Evolutionary conservation across 2,888 invertebrate genomes (phyloP), one percentile per base, ranked within the genome.

Genomic region (Apamea crenata): DNA sequence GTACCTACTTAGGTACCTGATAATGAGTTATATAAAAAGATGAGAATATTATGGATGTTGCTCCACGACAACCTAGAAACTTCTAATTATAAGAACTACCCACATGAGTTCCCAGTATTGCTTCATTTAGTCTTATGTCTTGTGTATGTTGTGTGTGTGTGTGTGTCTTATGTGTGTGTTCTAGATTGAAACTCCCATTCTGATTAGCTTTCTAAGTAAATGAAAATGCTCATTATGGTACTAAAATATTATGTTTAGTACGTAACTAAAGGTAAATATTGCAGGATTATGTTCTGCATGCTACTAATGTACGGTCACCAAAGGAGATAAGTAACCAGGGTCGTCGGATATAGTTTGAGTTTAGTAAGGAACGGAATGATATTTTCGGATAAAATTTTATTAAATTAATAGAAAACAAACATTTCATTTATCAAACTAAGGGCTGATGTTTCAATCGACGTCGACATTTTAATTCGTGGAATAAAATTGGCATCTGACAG

Each of bases 161-260:
- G n/a, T n/a, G n/a, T n/a, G n/a, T n/a, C n/a, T n/a, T n/a, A n/a
- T n/a, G n/a, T n/a, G n/a, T n/a, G n/a, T n/a, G n/a, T n/a, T n/a
- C 21, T 44, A 47, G 36, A 32, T 50, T 81, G 25, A 66, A 72
- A 72, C 36, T 59, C 14, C 56, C 56, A 66, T 47, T 66, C 66
- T 21, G 36, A 44, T 21, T 16, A 78, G 29, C 59, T 14, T 79
- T 29, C 18, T 67, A 18, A 32, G 14, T 44, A 16, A 74, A 75
- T 75, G 21, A 66, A 79, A 78, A 50, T 67, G 7, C 12, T 29
- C 67, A 50, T 78, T 56, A 18, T 18, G 4, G 44, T 44, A 77
- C 21, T n/a, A n/a, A 4, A 77, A 44, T 65, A 10, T 53, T 74
- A 40, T 71, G 2, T n/a, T 56, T 18, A 36, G 40, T n/a, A n/a